phyloP scores from a whole-genome alignment of 2,113 vertebrate species.

The Epinephelus moara region DNA sequence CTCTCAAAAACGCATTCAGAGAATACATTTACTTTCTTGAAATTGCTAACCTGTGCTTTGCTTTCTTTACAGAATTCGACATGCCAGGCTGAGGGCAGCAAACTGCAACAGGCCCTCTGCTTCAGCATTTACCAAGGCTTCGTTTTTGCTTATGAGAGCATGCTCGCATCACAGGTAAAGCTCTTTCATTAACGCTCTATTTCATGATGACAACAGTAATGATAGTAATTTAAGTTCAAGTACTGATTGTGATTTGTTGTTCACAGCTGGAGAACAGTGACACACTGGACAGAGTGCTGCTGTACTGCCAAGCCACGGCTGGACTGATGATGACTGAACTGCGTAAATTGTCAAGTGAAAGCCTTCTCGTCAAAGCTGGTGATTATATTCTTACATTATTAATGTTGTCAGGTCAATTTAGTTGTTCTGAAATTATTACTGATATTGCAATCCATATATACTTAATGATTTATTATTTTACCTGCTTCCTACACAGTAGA shows the following conservation, averaged over 20 bases:
- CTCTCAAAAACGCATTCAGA: neutral
- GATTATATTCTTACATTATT: constrained; percentile 12
- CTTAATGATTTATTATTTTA: no score
- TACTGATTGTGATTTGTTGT: constrained; percentile 19
- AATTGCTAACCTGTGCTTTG: neutral
- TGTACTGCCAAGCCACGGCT: constrained; percentile 79
- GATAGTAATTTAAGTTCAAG: neutral
- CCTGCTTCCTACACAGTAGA: no score
- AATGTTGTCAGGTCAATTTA: neutral
- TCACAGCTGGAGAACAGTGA: constrained; percentile 73
- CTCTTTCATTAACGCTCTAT: neutral
- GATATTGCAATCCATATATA: neutral
- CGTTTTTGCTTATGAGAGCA: constrained; percentile 81
- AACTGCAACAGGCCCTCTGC: constrained; percentile 86
- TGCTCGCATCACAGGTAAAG: constrained; percentile 87
- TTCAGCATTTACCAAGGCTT: constrained; percentile 87
- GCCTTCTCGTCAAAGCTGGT: constrained; percentile 87
- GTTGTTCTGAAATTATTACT: neutral
- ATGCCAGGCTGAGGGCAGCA: constrained; percentile 64
- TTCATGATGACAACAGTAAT: neutral
- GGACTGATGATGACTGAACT: constrained; percentile 85
- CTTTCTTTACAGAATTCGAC: constrained; percentile 59
- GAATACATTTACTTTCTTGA: neutral
- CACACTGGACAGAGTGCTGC: constrained; percentile 76
- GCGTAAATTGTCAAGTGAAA: constrained; percentile 80